Evolutionary conservation across 2,888 invertebrate genomes (phyloP).

Genomic region (Sinhomidia bicolor): DNA sequence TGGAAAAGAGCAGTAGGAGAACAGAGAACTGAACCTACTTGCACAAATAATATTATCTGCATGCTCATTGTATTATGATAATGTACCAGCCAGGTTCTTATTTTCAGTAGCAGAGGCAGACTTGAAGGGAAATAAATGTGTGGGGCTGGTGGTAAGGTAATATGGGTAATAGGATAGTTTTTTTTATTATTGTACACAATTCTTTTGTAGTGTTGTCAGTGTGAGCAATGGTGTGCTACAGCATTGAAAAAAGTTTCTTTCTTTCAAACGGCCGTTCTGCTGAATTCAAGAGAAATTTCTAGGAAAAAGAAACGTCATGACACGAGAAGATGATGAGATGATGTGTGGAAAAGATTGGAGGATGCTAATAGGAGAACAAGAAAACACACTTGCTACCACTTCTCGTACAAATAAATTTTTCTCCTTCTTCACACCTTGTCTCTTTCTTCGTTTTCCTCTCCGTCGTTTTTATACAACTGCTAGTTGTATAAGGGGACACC

Average conservation of each 20-base stretch:
- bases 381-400: not conserved
- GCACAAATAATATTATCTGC: not conserved
- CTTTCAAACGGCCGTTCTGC: not conserved
- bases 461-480: not conserved
- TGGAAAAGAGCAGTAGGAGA: not conserved
- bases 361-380: constrained; percentile 17
- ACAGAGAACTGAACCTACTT: too few species aligned
- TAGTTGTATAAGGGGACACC: not conserved
- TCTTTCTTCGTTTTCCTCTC: not conserved
- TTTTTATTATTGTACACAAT: constrained; percentile 25
- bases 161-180: not conserved
- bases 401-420: not conserved
- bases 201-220: constrained; percentile 23
- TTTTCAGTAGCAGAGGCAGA: not conserved
- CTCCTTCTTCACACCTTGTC: not conserved
- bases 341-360: constrained; percentile 31
- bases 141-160: constrained; percentile 25
- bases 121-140: constrained; percentile 34
- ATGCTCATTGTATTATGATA: not conserved
- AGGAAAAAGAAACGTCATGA: constrained; percentile 30
- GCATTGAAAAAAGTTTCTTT: not conserved
- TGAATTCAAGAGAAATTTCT: constrained; percentile 30
- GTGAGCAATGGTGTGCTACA: not conserved
- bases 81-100: constrained; percentile 41
- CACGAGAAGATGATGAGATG: too few species aligned